Evolutionary conservation across 2,113 vertebrate genomes (phyloP).

Genomic region (Ascaphus truei): DNA sequence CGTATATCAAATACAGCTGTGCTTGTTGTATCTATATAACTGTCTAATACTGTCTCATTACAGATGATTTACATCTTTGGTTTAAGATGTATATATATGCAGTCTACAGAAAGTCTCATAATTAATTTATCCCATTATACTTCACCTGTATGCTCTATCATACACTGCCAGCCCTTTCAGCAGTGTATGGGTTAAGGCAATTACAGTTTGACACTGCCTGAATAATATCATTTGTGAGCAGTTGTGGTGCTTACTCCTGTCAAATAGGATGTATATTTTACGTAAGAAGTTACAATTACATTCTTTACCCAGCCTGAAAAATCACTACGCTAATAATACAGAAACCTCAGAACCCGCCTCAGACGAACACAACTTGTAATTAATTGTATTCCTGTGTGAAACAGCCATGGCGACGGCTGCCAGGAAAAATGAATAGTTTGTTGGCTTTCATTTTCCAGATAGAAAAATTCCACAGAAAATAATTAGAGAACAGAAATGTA

Average conservation of each 20-base stretch:
- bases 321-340: constrained; percentile 24
- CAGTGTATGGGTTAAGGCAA: neutral
- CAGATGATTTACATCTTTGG: no score
- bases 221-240: constrained; percentile 26
- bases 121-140: no score
- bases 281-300: constrained; percentile 37
- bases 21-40: no score
- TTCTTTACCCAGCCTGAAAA: constrained; percentile 33
- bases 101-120: no score
- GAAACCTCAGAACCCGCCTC: constrained; percentile 27
- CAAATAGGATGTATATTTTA: constrained; percentile 25
- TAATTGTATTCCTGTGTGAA: constrained; percentile 37
- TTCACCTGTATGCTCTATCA: no score
- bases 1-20: no score
- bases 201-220: constrained; percentile 6
- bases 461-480: constrained; percentile 34
- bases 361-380: constrained; percentile 40
- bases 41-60: no score
- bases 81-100: no score
- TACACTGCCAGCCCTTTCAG: neutral
- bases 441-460: constrained; percentile 41
- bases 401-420: constrained; percentile 35
- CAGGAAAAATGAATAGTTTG: constrained; percentile 46
- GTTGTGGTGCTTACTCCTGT: constrained; percentile 2
- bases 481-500: constrained; percentile 28